phyloP scores from a whole-genome alignment of 2,888 invertebrate species.

The Epirrhoe tristata region DNA sequence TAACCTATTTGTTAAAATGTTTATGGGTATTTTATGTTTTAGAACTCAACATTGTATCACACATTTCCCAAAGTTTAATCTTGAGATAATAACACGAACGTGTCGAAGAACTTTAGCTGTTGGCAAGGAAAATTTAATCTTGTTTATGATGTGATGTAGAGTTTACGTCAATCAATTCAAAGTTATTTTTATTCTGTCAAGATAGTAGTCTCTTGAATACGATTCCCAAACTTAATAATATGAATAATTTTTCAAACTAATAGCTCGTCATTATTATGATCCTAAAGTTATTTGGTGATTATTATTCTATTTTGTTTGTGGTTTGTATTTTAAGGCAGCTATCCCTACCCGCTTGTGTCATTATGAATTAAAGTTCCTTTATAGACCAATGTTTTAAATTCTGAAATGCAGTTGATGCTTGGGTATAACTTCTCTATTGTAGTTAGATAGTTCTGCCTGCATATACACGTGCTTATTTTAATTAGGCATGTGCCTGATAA shows the following conservation, averaged over 20 bases:
- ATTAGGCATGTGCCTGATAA: background rate
- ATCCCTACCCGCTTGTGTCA: too few species aligned
- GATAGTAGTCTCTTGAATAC: background rate
- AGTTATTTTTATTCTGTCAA: background rate
- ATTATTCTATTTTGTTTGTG: too few species aligned
- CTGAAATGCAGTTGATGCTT: background rate
- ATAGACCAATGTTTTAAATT: background rate
- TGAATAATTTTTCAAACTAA: too few species aligned
- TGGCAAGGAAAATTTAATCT: background rate
- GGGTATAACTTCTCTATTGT: background rate
- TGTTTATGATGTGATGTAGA: background rate
- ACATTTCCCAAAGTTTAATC: too few species aligned
- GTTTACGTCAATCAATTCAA: background rate
- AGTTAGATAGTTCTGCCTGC: background rate
- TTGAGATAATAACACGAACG: too few species aligned
- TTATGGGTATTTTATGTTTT: too few species aligned
- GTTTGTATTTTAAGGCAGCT: too few species aligned
- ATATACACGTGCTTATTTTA: background rate
- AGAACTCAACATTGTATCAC: too few species aligned
- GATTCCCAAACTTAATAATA: too few species aligned
- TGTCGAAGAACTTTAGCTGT: constrained; percentile 5
- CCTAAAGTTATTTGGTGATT: too few species aligned
- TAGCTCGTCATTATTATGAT: too few species aligned
- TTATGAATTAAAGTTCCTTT: too few species aligned
- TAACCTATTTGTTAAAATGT: background rate